Base-by-base conservation (phyloP, 2,888 invertebrate species). In the Drosophila paranaensis region DNA sequence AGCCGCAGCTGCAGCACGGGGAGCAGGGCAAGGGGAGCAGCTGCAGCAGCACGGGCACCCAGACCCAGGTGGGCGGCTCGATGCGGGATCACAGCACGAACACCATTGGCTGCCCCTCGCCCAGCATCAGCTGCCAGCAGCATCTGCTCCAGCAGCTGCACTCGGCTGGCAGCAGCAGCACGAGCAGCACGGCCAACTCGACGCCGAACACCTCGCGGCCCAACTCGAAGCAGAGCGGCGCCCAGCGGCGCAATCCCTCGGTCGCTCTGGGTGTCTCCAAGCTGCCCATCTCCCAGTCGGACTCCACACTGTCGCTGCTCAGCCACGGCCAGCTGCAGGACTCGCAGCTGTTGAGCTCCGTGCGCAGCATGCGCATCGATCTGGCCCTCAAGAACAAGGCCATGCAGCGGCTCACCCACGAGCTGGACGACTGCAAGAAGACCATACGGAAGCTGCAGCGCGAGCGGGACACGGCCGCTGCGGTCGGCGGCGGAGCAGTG, bases 311-410 rank as follows among this genome's bases (percentile, higher is more conserved):
- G 35, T 90, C 91, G 20, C 57, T 90, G 67, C 84, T 87, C 27
- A 80, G 86, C 64, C 87, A 90, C 66, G 88, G 86, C 14, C 94
- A 94, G 71, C 56, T 39, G 11, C 58, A 39, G 39, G 96, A 97
- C 79, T 94, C 96, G 39, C 96, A 97, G 93, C 93, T 97, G 53
- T 92, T 97, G 30, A 96, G 96, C 0, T 96, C 97, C 0, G 96
- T 97, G 81, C 95, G 97, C 71, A 96, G 96, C 3, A 93, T 97
- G 88, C 96, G 97, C 90, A 92, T 95, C 0, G 97, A 97, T 88
- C 90, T 97, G 57, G 94, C 95, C 5, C 94, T 95, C 39, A 96
- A 96, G 91, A 96, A 97, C 84, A 95, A 96, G 79, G 94, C 95
- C 2, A 94, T 96, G 71, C 93, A 94, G 40, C 95, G 96, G 75